phyloP scores from a whole-genome alignment of 2,888 invertebrate genomes.

The Bombylius discolor region DNA sequence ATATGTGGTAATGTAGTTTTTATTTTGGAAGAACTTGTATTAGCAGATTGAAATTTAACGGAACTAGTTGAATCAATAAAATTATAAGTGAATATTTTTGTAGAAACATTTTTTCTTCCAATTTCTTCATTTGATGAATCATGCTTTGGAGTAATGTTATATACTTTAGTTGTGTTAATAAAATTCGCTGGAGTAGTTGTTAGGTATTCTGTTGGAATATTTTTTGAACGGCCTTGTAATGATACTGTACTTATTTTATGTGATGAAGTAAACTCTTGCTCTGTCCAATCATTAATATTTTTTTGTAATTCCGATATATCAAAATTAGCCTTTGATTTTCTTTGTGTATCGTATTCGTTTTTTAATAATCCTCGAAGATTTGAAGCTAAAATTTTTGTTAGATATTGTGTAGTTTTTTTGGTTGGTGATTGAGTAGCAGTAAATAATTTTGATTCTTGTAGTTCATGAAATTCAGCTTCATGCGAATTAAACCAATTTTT shows the following conservation, averaged over 20 bases:
- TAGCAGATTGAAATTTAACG: background rate
- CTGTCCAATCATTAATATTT: constrained; percentile 76
- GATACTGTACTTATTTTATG: constrained; percentile 43
- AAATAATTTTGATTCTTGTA: constrained; percentile 39
- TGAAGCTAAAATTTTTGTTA: constrained; percentile 35
- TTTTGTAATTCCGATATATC: constrained; percentile 64
- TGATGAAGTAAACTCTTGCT: constrained; percentile 52
- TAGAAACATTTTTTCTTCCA: constrained; percentile 7
- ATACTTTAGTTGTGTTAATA: background rate
- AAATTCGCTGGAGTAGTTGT: constrained; percentile 44
- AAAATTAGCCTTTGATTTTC: constrained; percentile 35
- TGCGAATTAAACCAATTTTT: constrained; percentile 25
- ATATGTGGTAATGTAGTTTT: constrained; percentile 18
- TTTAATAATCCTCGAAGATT: constrained; percentile 42
- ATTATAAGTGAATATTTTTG: constrained; percentile 13
- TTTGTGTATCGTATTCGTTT: constrained; percentile 31
- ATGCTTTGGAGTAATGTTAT: constrained; percentile 1
- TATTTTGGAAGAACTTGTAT: constrained; percentile 5
- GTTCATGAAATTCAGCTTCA: constrained; percentile 39
- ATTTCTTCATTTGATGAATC: constrained; percentile 2
- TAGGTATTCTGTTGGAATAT: constrained; percentile 64
- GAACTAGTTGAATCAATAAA: background rate
- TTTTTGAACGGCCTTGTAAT: constrained; percentile 52
- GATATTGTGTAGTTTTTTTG: constrained; percentile 28
- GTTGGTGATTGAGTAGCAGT: constrained; percentile 27